These are phyloP conservation scores for Papilio xuthus DNA, from an alignment of 1,140 invertebrate genomes.

Conservation along the genomic window DNA sequence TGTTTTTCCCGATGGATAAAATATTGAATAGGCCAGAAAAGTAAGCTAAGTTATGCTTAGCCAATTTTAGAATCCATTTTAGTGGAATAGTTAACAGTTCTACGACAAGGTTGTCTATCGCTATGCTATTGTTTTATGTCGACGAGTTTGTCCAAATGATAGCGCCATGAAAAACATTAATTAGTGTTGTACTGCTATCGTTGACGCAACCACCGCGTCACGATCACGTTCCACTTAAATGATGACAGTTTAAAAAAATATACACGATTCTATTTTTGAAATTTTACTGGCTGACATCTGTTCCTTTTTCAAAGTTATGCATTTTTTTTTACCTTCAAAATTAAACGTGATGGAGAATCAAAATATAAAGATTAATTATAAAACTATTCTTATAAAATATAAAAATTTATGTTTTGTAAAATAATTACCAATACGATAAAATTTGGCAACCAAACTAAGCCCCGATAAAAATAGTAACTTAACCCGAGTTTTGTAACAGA, in stretches of 20 bases:
- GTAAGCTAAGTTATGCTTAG: background rate
- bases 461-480: background rate
- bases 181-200: conserved; percentile 34
- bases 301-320: background rate
- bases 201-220: conserved; percentile 24
- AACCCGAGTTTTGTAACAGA: background rate
- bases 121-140: conserved; percentile 44
- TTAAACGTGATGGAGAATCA: background rate
- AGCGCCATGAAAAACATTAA: conserved; percentile 37
- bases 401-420: no score
- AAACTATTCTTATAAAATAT: no score
- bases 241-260: conserved; percentile 23
- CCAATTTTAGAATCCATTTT: background rate
- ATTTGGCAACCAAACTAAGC: background rate
- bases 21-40: background rate
- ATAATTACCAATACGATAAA: background rate
- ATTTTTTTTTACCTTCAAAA: background rate
- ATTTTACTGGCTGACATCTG: background rate
- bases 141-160: conserved; percentile 13
- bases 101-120: conserved; percentile 45
- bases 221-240: conserved; percentile 30
- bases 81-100: conserved; percentile 34
- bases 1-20: background rate
- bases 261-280: conserved; percentile 13
- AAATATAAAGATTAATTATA: no score